Evolutionary conservation across 2,888 invertebrate species (phyloP).

Genomic region (Coecobrya sp.): DNA sequence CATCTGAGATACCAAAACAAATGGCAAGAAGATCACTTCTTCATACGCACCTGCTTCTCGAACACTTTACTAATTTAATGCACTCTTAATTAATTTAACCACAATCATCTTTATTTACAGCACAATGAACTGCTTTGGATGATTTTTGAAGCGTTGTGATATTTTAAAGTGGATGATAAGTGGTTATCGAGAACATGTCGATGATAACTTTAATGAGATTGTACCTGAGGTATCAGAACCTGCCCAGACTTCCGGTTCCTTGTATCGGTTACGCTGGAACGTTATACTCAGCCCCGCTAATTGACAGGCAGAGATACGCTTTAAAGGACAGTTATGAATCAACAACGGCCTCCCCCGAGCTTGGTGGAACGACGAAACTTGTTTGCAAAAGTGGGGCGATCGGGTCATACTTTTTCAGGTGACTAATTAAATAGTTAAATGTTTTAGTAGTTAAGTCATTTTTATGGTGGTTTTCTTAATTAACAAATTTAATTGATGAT

Average conservation of each 20-base stretch:
- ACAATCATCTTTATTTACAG: too few relatives aligned
- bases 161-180: too few relatives aligned
- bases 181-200: conserved; percentile 51
- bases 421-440: not conserved
- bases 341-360: not conserved
- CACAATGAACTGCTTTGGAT: too few relatives aligned
- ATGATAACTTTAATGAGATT: conserved; percentile 61
- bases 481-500: conserved; percentile 25
- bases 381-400: conserved; percentile 41
- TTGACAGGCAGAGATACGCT: conserved; percentile 34
- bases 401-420: conserved; percentile 52
- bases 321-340: not conserved
- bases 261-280: conserved; percentile 68
- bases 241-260: conserved; percentile 62
- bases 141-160: too few relatives aligned
- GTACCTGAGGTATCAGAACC: conserved; percentile 63
- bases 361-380: too few relatives aligned
- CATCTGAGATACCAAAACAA: too few relatives aligned
- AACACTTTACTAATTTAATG: too few relatives aligned
- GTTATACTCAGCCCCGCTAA: conserved; percentile 6
- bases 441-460: not conserved
- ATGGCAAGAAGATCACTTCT: too few relatives aligned
- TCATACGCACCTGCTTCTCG: too few relatives aligned
- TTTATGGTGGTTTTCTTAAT: not conserved
- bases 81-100: too few relatives aligned